These are phyloP conservation scores for Leucoraja ocellata DNA, from an alignment of 2,797 vertebrate genomes.

Conservation along the genomic window DNA sequence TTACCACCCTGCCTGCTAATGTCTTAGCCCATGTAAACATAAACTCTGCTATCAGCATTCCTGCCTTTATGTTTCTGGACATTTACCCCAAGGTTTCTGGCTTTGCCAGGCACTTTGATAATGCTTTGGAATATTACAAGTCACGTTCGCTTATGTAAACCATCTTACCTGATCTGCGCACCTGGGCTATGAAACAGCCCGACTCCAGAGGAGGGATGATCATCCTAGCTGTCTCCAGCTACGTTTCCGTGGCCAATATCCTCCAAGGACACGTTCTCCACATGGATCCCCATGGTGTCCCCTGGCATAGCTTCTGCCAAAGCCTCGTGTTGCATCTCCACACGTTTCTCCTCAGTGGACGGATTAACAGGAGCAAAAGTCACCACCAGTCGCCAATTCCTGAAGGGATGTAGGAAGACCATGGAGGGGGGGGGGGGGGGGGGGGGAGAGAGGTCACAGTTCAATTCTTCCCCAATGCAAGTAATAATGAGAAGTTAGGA, in stretches of 20 bases:
- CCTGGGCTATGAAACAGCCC: constrained; percentile 65
- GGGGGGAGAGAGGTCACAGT: neutral
- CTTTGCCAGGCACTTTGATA: neutral
- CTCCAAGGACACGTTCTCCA: constrained; percentile 60
- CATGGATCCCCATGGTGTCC: constrained; percentile 68
- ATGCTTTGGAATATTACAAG: neutral
- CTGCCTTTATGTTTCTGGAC: neutral
- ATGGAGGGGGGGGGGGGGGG: too few relatives aligned
- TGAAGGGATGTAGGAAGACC: constrained; percentile 40
- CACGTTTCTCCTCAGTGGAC: constrained; percentile 69
- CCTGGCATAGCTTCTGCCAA: constrained; percentile 63
- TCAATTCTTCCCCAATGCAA: neutral
- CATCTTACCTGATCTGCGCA: neutral
- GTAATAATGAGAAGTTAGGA: neutral
- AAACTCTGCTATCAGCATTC: neutral
- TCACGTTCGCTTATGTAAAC: neutral
- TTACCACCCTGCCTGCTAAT: too few relatives aligned
- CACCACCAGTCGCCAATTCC: constrained; percentile 64
- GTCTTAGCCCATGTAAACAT: neutral
- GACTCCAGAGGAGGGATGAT: constrained; percentile 62
- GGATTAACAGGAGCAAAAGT: constrained; percentile 68
- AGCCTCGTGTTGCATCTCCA: constrained; percentile 74
- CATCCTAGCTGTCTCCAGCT: constrained; percentile 67
- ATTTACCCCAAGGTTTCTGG: neutral
- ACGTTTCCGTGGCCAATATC: constrained; percentile 65